phyloP scores from a whole-genome alignment of 2,113 vertebrate genomes.

The Macquaria ambigua region DNA sequence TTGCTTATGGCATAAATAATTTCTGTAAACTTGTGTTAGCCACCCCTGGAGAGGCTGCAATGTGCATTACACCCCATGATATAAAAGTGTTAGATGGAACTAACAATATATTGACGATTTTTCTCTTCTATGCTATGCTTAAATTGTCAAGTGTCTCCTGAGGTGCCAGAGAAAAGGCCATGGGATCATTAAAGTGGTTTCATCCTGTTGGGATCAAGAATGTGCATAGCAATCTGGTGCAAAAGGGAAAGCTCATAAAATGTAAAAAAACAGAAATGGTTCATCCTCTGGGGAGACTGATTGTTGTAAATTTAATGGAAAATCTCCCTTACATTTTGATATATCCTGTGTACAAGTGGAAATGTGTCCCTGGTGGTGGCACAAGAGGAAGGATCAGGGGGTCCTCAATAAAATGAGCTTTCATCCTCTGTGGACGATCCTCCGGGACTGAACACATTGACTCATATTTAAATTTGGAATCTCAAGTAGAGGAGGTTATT shows the following conservation, averaged over 20 bases:
- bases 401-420: background rate
- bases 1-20: background rate
- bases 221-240: background rate
- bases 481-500: slow-evolving; percentile 22
- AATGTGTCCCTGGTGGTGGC: background rate
- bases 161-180: background rate
- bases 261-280: background rate
- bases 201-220: background rate
- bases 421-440: background rate
- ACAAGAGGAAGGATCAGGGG: background rate
- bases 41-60: background rate
- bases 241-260: background rate
- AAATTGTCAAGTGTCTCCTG: background rate
- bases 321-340: background rate
- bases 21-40: background rate
- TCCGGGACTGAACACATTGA: background rate
- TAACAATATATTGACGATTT: background rate
- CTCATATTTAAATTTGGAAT: slow-evolving; percentile 17
- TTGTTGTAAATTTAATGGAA: background rate
- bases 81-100: background rate
- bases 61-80: background rate
- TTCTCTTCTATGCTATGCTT: background rate
- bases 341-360: background rate
- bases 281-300: background rate
- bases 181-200: background rate